Conservation (phyloP, 2,113 vertebrate genomes). For the Cardinalis cardinalis region DNA sequence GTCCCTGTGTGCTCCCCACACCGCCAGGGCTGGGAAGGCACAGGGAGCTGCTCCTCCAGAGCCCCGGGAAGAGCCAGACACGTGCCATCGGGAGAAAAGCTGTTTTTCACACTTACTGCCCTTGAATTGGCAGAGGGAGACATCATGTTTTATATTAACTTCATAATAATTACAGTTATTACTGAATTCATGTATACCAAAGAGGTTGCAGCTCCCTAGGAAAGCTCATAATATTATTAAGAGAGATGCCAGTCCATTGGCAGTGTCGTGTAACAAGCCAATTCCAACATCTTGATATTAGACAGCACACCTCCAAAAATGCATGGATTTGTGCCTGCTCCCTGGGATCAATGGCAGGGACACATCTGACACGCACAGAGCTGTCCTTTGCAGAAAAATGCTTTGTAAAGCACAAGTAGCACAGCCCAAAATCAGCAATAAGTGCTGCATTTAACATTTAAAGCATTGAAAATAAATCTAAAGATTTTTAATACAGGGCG, state of each 20-base stretch:
- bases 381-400: background rate
- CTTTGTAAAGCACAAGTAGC: background rate
- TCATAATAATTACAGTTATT: conserved; percentile 77
- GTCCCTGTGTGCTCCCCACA: fast-evolving
- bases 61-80: background rate
- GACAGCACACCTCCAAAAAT: background rate
- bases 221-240: conserved; percentile 67
- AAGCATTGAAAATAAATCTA: background rate
- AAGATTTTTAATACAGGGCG: background rate
- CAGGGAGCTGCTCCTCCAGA: background rate
- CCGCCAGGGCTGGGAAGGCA: fast-evolving
- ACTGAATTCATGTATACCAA: conserved; percentile 68
- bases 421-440: background rate
- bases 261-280: conserved; percentile 42
- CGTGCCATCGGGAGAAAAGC: background rate
- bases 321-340: background rate
- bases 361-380: background rate
- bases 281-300: conserved; percentile 20
- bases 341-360: background rate
- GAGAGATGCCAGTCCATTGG: conserved; percentile 34
- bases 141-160: conserved; percentile 72
- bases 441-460: background rate
- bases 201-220: conserved; percentile 61
- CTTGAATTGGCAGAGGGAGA: conserved; percentile 67
- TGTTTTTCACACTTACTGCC: conserved; percentile 68